A percentile compares a stretch with the other conserved stretches of the same genome.
phyloP scores from a whole-genome alignment of 2,888 invertebrate genomes.

The Melipona beecheii region DNA sequence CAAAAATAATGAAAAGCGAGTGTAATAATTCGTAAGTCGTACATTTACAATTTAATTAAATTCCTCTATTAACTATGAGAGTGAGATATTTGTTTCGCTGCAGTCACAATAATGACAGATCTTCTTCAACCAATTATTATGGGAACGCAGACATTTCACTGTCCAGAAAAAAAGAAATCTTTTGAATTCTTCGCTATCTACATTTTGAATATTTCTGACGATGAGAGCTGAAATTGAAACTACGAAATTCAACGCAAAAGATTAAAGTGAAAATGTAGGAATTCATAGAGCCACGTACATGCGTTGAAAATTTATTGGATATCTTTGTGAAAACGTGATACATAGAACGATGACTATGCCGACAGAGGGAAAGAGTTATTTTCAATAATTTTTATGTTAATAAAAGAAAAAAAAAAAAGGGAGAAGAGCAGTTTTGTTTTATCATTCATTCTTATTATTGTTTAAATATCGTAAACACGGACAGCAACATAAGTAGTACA shows the following conservation, averaged over 20 bases:
- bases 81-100: neutral
- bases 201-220: neutral
- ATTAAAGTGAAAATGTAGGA: neutral
- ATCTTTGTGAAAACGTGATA: neutral
- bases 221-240: no score
- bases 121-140: constrained; percentile 11
- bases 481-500: neutral
- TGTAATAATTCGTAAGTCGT: neutral
- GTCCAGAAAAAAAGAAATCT: neutral
- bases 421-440: neutral
- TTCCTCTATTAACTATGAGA: neutral
- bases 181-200: neutral
- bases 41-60: neutral
- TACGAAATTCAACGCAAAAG: neutral
- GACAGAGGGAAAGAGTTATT: neutral
- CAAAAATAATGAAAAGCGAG: neutral
- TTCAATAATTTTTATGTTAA: neutral
- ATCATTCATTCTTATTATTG: neutral
- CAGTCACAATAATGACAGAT: constrained; percentile 5
- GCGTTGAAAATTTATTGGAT: neutral
- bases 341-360: no score
- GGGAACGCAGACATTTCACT: neutral
- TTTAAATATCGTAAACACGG: constrained; percentile 2
- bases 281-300: neutral
- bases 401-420: neutral